These are phyloP conservation scores for Agriopis aurantiaria DNA, from an alignment of 2,888 invertebrate species.

Conservation along the genomic window DNA sequence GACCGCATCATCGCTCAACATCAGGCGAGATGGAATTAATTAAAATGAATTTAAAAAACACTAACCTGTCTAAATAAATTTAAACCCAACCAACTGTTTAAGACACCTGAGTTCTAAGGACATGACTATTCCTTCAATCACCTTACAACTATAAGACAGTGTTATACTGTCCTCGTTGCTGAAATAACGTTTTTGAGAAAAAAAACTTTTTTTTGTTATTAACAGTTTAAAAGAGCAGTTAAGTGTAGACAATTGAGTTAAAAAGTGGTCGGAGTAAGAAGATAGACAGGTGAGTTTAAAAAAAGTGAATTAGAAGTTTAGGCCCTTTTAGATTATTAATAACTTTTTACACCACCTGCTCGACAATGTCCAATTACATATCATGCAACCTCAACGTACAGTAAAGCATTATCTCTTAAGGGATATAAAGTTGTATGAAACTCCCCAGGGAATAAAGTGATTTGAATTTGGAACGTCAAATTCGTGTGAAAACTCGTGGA, in stretches of 20 bases:
- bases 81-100: neutral
- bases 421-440: too few relatives aligned
- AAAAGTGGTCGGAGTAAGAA: neutral
- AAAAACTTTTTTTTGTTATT: too few relatives aligned
- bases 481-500: too few relatives aligned
- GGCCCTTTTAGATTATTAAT: too few relatives aligned
- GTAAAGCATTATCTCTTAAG: too few relatives aligned
- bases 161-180: neutral
- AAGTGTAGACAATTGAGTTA: neutral
- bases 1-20: too few relatives aligned
- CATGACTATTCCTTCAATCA: neutral
- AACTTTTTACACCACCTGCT: too few relatives aligned
- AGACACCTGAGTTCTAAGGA: conserved; percentile 4
- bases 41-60: neutral
- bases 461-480: too few relatives aligned
- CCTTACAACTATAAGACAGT: neutral
- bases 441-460: too few relatives aligned
- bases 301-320: neutral
- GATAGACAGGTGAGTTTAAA: neutral
- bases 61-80: neutral
- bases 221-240: neutral
- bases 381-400: too few relatives aligned
- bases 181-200: neutral
- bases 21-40: too few relatives aligned
- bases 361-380: too few relatives aligned